These are phyloP conservation scores for Oxygymnocypris stewartii DNA, from an alignment of 2,113 vertebrate species.

Conservation along the genomic window DNA sequence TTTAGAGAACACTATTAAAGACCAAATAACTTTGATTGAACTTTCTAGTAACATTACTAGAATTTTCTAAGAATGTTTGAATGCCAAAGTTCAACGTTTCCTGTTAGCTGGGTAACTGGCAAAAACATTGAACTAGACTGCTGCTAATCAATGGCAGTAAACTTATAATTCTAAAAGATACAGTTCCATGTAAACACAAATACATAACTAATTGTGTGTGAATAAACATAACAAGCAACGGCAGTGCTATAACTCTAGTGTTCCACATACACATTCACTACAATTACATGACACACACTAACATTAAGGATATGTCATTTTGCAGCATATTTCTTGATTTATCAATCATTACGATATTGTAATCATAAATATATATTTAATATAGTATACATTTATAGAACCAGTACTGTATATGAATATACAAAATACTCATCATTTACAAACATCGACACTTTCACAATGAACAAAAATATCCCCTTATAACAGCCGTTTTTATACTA, in stretches of 20 bases:
- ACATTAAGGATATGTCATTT: background rate
- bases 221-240: constrained; percentile 28
- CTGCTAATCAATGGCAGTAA: constrained; percentile 37
- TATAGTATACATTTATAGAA: constrained; percentile 43
- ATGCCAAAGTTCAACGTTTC: background rate
- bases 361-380: constrained; percentile 45
- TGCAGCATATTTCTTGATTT: constrained; percentile 46
- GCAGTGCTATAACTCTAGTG: constrained; percentile 19
- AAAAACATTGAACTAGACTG: constrained; percentile 2
- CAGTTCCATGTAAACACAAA: constrained; percentile 19
- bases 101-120: background rate
- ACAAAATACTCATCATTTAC: constrained; percentile 45
- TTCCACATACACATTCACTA: constrained; percentile 27
- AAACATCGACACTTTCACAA: constrained; percentile 36
- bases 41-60: background rate
- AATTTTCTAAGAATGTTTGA: background rate
- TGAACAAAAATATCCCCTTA: constrained; percentile 44
- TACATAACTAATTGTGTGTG: background rate
- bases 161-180: constrained; percentile 18
- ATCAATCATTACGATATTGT: constrained; percentile 8
- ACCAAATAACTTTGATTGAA: background rate
- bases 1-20: background rate
- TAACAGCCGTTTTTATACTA: background rate
- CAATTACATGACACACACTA: constrained; percentile 28
- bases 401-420: constrained; percentile 18